A percentile compares a stretch with the other conserved stretches of the same genome.
phyloP scores from a whole-genome alignment of 1,140 invertebrate species.

The Uloborus diversus region DNA sequence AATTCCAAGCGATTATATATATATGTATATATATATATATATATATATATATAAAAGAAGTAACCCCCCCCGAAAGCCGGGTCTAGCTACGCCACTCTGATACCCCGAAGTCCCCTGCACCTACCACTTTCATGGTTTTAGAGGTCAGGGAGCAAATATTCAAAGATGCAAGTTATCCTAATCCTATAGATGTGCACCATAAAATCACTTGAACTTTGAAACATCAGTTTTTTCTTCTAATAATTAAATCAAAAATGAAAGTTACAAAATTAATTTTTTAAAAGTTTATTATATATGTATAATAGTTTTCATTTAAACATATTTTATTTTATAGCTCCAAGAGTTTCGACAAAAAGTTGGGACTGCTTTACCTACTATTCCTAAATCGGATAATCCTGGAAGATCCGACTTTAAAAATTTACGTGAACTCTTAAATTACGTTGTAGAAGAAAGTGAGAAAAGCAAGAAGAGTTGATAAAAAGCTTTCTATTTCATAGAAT shows the following conservation, averaged over 20 bases:
- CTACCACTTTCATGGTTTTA: too few relatives aligned
- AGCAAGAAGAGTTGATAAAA: conserved; percentile 49
- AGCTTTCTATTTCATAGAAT: neutral
- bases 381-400: conserved; percentile 82
- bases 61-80: too few relatives aligned
- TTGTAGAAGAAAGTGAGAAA: conserved; percentile 62
- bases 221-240: too few relatives aligned
- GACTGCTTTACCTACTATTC: conserved; percentile 75
- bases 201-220: too few relatives aligned
- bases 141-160: too few relatives aligned
- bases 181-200: too few relatives aligned
- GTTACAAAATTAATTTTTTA: neutral
- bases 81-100: too few relatives aligned
- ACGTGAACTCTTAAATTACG: conserved; percentile 65
- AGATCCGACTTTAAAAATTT: conserved; percentile 80
- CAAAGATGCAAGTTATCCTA: too few relatives aligned
- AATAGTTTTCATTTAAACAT: neutral
- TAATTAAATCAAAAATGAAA: neutral
- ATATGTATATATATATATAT: too few relatives aligned
- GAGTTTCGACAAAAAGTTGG: conserved; percentile 69
- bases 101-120: too few relatives aligned
- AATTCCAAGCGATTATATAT: too few relatives aligned
- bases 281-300: neutral
- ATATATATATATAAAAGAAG: too few relatives aligned
- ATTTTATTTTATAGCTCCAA: conserved; percentile 62